phyloP scores from a whole-genome alignment of 2,797 vertebrate genomes.

The Sebastes minor region DNA sequence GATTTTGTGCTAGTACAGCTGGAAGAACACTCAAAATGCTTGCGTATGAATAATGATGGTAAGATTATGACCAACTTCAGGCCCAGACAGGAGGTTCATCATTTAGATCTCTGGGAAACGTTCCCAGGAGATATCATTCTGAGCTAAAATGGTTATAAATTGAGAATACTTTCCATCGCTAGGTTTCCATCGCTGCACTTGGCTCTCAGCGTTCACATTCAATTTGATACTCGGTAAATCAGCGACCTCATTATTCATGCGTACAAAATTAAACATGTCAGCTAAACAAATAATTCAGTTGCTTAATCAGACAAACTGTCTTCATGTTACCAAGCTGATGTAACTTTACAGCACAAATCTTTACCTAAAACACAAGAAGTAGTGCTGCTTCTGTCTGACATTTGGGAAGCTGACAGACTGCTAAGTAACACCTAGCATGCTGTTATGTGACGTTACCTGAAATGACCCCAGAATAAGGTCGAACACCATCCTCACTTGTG shows the following conservation, averaged over 20 bases:
- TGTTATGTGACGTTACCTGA: slow-evolving; percentile 84
- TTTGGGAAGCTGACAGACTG: not conserved
- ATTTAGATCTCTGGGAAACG: slow-evolving; percentile 50
- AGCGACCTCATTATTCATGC: slow-evolving; percentile 18
- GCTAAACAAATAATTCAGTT: slow-evolving; percentile 23
- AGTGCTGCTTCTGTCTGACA: not conserved
- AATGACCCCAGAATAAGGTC: slow-evolving; percentile 95
- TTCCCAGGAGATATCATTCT: slow-evolving; percentile 55
- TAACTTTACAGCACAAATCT: not conserved
- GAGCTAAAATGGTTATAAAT: slow-evolving; percentile 57
- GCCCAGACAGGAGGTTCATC: slow-evolving; percentile 58
- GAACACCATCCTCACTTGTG: slow-evolving; percentile 88
- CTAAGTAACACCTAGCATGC: not conserved
- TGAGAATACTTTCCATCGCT: slow-evolving; percentile 57
- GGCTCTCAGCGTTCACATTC: slow-evolving; percentile 31
- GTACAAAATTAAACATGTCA: slow-evolving; percentile 13
- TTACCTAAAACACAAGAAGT: not conserved
- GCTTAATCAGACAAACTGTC: not conserved
- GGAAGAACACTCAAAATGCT: slow-evolving; percentile 56
- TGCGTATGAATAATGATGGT: slow-evolving; percentile 63
- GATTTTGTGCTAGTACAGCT: slow-evolving; percentile 32
- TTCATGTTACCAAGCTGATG: not conserved
- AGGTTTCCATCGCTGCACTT: slow-evolving; percentile 46
- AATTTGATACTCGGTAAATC: slow-evolving; percentile 35
- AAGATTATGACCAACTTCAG: slow-evolving; percentile 48